phyloP scores from a whole-genome alignment of 2,888 invertebrate species.

The Nowickia ferox region DNA sequence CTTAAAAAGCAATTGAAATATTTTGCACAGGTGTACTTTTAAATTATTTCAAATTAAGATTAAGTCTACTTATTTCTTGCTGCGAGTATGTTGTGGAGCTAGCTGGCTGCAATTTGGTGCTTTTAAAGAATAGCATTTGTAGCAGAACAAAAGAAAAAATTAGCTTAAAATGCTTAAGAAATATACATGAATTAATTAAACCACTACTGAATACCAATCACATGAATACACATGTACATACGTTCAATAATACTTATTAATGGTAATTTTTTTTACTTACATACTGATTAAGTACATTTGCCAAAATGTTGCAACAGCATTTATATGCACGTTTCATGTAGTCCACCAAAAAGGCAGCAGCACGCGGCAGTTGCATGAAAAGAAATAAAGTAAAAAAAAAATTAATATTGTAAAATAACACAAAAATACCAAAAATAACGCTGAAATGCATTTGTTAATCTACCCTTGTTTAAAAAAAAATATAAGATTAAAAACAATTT shows the following conservation, averaged over 20 bases:
- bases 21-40: too few species aligned
- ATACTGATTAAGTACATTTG: conserved; percentile 44
- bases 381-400: conserved; percentile 45
- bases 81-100: too few species aligned
- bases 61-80: too few species aligned
- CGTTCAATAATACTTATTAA: not conserved
- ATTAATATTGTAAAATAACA: conserved; percentile 51
- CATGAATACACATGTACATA: not conserved
- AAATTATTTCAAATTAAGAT: too few species aligned
- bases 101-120: too few species aligned
- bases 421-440: conserved; percentile 48
- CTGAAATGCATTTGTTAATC: conserved; percentile 47
- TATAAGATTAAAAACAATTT: conserved; percentile 59
- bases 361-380: conserved; percentile 56
- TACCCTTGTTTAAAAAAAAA: conserved; percentile 46
- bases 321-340: conserved; percentile 8
- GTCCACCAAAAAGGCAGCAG: not conserved
- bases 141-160: too few species aligned
- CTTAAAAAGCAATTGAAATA: too few species aligned
- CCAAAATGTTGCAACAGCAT: conserved; percentile 28
- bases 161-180: too few species aligned
- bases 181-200: too few species aligned
- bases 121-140: too few species aligned
- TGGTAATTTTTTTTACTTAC: conserved; percentile 54
- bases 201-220: not conserved